Evolutionary conservation across 2,113 vertebrate species (phyloP).

Genomic region (Sula dactylatra): DNA sequence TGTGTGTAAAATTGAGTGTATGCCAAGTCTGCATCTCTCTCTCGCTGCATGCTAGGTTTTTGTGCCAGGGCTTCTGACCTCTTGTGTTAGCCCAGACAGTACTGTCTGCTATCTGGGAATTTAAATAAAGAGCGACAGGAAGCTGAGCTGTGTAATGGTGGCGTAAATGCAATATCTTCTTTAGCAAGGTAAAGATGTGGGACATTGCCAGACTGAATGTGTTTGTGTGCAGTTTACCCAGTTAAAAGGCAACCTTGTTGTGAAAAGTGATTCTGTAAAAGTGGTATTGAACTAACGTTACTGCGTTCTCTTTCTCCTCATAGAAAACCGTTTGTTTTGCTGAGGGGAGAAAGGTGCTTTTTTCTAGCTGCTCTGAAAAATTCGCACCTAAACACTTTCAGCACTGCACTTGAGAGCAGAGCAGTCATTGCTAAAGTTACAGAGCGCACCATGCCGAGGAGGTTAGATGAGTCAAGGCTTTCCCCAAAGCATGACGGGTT

Average conservation of each 20-base stretch:
- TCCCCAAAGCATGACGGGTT: neutral
- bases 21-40: neutral
- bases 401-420: neutral
- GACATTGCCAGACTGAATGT: neutral
- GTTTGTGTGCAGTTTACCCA: neutral
- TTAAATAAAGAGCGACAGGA: neutral
- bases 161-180: neutral
- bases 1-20: neutral
- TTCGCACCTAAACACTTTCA: neutral
- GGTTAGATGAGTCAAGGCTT: neutral
- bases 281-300: neutral
- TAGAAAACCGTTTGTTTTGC: neutral
- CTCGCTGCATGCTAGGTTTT: neutral
- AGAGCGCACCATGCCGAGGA: accelerated
- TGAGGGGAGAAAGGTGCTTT: neutral
- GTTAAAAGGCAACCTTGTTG: neutral
- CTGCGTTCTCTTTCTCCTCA: neutral
- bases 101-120: neutral
- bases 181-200: neutral
- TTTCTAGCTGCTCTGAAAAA: neutral
- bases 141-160: neutral
- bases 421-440: neutral
- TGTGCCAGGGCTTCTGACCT: neutral
- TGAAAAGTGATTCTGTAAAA: neutral
- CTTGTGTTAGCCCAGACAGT: neutral